These are phyloP conservation scores for Meiosimyza platycephala DNA, from an alignment of 2,888 invertebrate genomes.

Conservation along the genomic window DNA sequence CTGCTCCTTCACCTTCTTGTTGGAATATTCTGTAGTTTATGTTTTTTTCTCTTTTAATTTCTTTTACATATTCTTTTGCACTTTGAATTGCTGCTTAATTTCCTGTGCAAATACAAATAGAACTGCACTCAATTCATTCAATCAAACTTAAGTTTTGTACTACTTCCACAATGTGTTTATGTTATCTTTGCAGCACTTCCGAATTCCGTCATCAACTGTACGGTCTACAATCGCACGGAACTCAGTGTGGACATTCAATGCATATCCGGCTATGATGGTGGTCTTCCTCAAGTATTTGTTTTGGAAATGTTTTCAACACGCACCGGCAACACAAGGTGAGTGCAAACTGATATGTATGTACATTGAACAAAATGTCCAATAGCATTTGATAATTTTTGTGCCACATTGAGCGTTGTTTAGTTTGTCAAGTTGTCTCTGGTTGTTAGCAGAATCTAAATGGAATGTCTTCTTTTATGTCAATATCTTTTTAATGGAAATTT, in stretches of 20 bases:
- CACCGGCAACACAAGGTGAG: slow-evolving; percentile 66
- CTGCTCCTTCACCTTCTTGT: too few relatives aligned
- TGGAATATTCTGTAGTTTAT: not conserved
- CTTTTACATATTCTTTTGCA: slow-evolving; percentile 16
- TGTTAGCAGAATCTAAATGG: too few relatives aligned
- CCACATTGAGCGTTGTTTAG: not conserved
- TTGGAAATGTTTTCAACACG: slow-evolving; percentile 77
- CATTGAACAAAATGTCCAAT: not conserved
- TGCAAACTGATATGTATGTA: not conserved
- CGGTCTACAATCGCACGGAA: slow-evolving; percentile 85
- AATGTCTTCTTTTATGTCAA: too few relatives aligned
- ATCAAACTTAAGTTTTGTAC: slow-evolving; percentile 14
- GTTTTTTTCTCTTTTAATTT: slow-evolving; percentile 30
- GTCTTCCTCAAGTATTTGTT: slow-evolving; percentile 86
- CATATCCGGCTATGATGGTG: slow-evolving; percentile 88
- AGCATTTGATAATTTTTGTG: not conserved
- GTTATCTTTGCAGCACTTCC: slow-evolving; percentile 76
- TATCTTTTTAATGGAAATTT: too few relatives aligned
- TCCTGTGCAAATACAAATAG: slow-evolving; percentile 45
- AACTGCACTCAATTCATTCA: not conserved
- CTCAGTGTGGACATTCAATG: slow-evolving; percentile 86
- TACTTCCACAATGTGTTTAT: not conserved
- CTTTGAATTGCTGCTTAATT: slow-evolving; percentile 46
- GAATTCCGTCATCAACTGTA: slow-evolving; percentile 86
- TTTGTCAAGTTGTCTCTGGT: not conserved